A percentile compares a stretch with the other conserved stretches of the same genome.
These are phyloP conservation scores for Paedocypris sp. DNA, from an alignment of 2,113 vertebrate species.

Conservation along the genomic window DNA sequence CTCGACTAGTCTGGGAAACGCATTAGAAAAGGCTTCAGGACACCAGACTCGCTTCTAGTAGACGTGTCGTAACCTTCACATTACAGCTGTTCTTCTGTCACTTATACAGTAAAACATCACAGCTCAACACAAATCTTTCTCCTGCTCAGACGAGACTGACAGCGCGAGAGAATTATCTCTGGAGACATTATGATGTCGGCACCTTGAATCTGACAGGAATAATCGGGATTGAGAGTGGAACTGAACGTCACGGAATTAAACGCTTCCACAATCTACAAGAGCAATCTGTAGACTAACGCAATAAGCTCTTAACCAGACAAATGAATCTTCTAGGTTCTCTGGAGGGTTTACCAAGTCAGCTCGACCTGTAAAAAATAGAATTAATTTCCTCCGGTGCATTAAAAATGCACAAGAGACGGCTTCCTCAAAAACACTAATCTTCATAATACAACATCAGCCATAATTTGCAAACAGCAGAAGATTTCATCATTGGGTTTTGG, in stretches of 20 bases:
- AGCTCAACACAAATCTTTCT: too few relatives aligned
- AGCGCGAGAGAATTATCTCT: too few relatives aligned
- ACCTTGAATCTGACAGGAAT: too few relatives aligned
- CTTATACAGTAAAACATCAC: too few relatives aligned
- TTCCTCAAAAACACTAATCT: neutral
- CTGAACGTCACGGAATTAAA: neutral
- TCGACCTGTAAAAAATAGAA: conserved; percentile 4
- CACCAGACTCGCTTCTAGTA: too few relatives aligned
- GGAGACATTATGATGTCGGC: too few relatives aligned
- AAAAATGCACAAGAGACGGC: neutral
- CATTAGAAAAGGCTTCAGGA: too few relatives aligned
- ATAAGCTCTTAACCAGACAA: neutral
- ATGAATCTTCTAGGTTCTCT: neutral
- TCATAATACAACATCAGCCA: conserved; percentile 14
- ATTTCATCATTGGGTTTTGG: neutral
- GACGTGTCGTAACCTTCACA: too few relatives aligned
- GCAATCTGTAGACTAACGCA: neutral
- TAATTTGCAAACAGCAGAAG: neutral
- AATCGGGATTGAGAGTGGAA: too few relatives aligned
- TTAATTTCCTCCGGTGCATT: neutral
- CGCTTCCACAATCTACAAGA: neutral
- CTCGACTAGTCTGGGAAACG: too few relatives aligned
- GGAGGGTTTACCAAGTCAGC: neutral
- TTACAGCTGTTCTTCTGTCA: too few relatives aligned
- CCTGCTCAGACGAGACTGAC: too few relatives aligned